Percentiles rank a stretch among this genome's conserved stretches.
These are phyloP conservation scores for Ailurus styani DNA, from an alignment of 2,113 vertebrate species.

Conservation along the genomic window DNA sequence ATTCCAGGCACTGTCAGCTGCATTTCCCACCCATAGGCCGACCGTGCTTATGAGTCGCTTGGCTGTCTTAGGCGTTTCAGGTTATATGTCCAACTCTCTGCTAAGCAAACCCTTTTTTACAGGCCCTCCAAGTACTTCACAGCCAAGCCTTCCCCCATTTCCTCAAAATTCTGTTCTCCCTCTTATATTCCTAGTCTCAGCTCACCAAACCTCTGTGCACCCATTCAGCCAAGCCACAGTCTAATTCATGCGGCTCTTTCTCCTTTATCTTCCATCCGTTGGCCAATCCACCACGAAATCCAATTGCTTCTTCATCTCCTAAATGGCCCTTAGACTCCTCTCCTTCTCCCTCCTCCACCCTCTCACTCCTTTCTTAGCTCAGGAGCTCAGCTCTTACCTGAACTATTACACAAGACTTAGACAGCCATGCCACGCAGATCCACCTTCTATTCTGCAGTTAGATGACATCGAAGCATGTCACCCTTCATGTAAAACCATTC, in stretches of 20 bases:
- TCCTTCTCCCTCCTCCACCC: too few species aligned
- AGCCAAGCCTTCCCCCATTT: background rate
- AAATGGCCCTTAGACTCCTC: background rate
- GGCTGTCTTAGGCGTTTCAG: background rate
- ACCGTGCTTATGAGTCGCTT: background rate
- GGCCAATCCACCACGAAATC: background rate
- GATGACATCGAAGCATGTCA: background rate
- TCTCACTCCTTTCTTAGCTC: background rate
- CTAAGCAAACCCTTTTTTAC: background rate
- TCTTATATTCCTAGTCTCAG: background rate
- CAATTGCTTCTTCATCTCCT: background rate
- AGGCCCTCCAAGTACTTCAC: background rate
- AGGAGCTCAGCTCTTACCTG: background rate
- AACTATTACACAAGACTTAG: background rate
- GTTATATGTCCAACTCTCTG: background rate
- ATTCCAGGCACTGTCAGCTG: background rate
- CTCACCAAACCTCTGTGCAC: background rate
- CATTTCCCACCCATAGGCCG: background rate
- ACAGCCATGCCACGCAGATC: background rate
- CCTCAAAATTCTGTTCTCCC: background rate
- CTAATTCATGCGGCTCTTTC: background rate
- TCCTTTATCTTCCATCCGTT: background rate
- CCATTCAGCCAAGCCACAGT: background rate
- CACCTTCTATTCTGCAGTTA: background rate
- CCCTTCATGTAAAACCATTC: background rate